Percentiles rank a stretch among this genome's conserved stretches.
Evolutionary conservation across 2,888 invertebrate genomes (phyloP).

Genomic region (Trichacis sp.): DNA sequence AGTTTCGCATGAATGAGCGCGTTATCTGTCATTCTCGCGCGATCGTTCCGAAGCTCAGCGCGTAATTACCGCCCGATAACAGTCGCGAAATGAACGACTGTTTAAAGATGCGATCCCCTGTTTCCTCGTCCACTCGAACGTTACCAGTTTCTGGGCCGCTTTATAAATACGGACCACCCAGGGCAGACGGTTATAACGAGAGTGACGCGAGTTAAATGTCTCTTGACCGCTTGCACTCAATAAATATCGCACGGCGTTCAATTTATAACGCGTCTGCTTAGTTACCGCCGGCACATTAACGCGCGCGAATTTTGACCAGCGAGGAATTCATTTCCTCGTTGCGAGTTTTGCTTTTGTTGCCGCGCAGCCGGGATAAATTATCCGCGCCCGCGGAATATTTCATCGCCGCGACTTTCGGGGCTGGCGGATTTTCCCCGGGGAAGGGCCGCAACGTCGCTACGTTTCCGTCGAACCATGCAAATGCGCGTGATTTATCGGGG

Average conservation of each 20-base stretch:
- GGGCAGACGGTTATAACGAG: conserved; percentile 26
- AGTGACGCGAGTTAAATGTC: conserved; percentile 58
- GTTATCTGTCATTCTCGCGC: conserved; percentile 33
- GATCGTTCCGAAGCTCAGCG: conserved; percentile 15
- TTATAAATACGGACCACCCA: conserved; percentile 62
- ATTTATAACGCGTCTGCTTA: conserved; percentile 58
- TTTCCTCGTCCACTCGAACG: conserved; percentile 20
- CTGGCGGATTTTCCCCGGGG: too few relatives aligned
- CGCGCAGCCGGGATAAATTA: background rate
- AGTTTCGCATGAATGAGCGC: conserved; percentile 32
- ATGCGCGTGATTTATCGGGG: too few relatives aligned
- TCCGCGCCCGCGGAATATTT: background rate
- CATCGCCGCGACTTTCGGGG: background rate
- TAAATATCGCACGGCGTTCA: conserved; percentile 59
- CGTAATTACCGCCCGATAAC: conserved; percentile 33
- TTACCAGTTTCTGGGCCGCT: conserved; percentile 31
- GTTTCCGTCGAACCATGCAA: too few relatives aligned
- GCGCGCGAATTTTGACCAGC: conserved; percentile 6
- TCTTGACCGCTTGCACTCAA: conserved; percentile 53
- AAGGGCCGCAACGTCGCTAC: too few relatives aligned
- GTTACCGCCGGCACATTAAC: conserved; percentile 36
- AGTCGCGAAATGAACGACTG: conserved; percentile 21
- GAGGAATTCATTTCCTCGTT: conserved; percentile 6
- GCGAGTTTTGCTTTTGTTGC: conserved; percentile 11
- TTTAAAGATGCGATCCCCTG: conserved; percentile 15